Conservation (phyloP, 2,888 invertebrate species). For the Philaethria dido region DNA sequence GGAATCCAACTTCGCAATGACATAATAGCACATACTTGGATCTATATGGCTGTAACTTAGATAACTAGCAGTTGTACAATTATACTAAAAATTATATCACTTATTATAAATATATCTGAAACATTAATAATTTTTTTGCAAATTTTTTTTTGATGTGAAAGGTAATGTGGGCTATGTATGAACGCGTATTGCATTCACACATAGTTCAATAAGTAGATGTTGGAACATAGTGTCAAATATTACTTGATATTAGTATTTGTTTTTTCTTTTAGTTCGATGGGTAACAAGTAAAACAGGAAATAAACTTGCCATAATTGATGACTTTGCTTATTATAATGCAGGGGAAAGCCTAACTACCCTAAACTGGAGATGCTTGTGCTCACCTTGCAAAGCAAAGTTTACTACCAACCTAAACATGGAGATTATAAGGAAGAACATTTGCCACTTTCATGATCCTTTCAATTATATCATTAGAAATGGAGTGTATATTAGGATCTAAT, state of each 20-base stretch:
- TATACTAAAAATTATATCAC: no score
- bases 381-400: slow-evolving; percentile 42
- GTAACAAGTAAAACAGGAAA: slow-evolving; percentile 47
- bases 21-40: no score
- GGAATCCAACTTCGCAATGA: no score
- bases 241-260: neutral
- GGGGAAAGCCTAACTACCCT: slow-evolving; percentile 24
- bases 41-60: no score
- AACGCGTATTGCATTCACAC: no score
- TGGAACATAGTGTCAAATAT: slow-evolving; percentile 12
- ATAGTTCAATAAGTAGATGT: slow-evolving; percentile 1
- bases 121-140: no score
- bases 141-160: no score
- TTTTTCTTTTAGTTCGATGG: slow-evolving; percentile 46
- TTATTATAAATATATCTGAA: no score
- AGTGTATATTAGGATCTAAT: slow-evolving; percentile 43
- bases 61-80: no score
- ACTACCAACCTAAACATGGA: slow-evolving; percentile 13
- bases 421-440: slow-evolving; percentile 5
- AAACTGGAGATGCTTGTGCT: slow-evolving; percentile 47
- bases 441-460: slow-evolving; percentile 40
- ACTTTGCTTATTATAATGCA: slow-evolving; percentile 45
- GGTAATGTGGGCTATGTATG: no score
- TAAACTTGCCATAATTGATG: slow-evolving; percentile 46
- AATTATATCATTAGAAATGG: slow-evolving; percentile 42